Percentiles rank a stretch among this genome's conserved stretches.
These are phyloP conservation scores for Poeciliopsis turrubarensis DNA, from an alignment of 2,113 vertebrate species.

Conservation along the genomic window DNA sequence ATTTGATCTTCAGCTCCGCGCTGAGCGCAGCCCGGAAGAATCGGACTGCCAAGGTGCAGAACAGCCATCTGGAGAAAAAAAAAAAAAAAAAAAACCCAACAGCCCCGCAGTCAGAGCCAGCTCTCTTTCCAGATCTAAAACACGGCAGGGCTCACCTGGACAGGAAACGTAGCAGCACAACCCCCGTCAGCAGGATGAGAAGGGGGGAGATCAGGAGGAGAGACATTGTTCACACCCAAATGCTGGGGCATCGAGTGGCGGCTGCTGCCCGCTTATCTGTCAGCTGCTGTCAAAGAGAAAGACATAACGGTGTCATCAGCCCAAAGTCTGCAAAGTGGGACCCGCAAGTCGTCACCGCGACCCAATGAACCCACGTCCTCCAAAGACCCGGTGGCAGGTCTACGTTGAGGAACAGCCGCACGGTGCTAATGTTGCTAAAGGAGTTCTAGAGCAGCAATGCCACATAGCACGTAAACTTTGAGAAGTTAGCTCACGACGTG, in stretches of 20 bases:
- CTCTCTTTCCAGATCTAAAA: not conserved
- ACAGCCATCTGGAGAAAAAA: constrained; percentile 83
- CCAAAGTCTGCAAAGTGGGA: not conserved
- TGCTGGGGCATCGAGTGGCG: constrained; percentile 52
- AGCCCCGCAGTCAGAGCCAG: not conserved
- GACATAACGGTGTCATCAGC: constrained; percentile 23
- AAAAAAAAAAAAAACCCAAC: not conserved
- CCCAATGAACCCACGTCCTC: not conserved
- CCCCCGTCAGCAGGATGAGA: constrained; percentile 59
- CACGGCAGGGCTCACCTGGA: constrained; percentile 70
- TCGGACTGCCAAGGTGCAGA: constrained; percentile 83
- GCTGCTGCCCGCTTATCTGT: constrained; percentile 28
- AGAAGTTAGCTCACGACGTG: constrained; percentile 3
- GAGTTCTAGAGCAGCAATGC: constrained; percentile 11
- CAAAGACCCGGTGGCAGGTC: not conserved
- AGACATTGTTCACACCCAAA: constrained; percentile 76
- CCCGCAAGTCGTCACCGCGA: not conserved
- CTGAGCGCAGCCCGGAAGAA: constrained; percentile 87
- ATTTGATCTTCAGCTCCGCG: constrained; percentile 90
- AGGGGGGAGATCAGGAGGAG: constrained; percentile 65
- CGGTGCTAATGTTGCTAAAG: constrained; percentile 35
- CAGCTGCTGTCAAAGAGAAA: constrained; percentile 60
- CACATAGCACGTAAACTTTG: constrained; percentile 33
- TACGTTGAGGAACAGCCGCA: constrained; percentile 17
- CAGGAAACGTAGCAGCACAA: constrained; percentile 49